Base-by-base conservation (phyloP, 2,797 vertebrate genomes). In the Esox lucius region DNA sequence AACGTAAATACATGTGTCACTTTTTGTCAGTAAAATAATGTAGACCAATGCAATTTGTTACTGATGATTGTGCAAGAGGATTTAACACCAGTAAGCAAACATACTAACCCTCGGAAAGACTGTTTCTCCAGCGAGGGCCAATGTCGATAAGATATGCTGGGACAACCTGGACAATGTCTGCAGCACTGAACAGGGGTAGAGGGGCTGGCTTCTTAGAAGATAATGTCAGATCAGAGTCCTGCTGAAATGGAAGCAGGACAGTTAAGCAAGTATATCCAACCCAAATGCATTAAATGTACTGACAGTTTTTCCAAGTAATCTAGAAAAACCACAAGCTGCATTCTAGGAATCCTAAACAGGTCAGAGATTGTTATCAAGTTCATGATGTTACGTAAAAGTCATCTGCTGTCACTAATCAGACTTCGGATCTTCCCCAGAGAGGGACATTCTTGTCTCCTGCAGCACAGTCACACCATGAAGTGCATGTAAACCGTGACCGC, bases 101-200 rank as follows among this genome's bases (percentile, higher is more conserved):
- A 11, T 12, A 78, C 86, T 83, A 31, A 92, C 90, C 82, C 1
- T 74, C 83, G 72, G 13, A 51, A 22, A 75, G 77, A 28, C 83
- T 61, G 0, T 90, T 86, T 77, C 65, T 90, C 85, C 84, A 89
- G 1, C 84, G 78, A 17, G 81, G 69, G 22, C 84, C 87, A 0
- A 56, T 42, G 19, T 84, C 86, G 46, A 78, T 76, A 0, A 90
- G 78, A 49, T 82, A 78, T 0, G 88, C 87, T 0, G 91, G 84
- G 71, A 90, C 84, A 74, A 94, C 93, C 81, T 93, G 93, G 46
- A 93, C 2, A 64, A 94, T 92, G 73, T 94, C 94, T 49, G 88
- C 89, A 0, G 92, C 91, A 11, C 85, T 92, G 83, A 93, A 93
- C 61, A 94, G 73, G 4, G 91, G 87, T 15, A 87, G 78, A 24